phyloP scores from a whole-genome alignment of 2,888 invertebrate species.

The Agapostemon virescens region DNA sequence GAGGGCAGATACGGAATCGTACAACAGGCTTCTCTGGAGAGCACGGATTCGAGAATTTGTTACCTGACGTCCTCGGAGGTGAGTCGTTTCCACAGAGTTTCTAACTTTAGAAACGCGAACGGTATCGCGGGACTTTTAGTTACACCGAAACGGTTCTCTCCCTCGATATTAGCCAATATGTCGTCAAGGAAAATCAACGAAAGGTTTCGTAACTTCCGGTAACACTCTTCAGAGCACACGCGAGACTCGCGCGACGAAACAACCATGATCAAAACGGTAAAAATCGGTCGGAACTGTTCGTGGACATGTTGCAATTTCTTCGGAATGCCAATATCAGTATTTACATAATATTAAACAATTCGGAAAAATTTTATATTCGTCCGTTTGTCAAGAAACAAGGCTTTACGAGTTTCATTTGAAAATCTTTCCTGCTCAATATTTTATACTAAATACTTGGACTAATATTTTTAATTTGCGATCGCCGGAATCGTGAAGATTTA shows the following conservation, averaged over 20 bases:
- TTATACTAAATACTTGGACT: neutral
- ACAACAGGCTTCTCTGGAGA: slow-evolving; percentile 96
- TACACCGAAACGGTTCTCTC: slow-evolving; percentile 28
- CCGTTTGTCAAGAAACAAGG: too few relatives aligned
- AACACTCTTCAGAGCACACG: neutral
- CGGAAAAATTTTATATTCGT: too few relatives aligned
- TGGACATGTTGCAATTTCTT: neutral
- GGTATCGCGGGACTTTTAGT: neutral
- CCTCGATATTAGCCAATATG: slow-evolving; percentile 41
- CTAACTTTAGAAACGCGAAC: slow-evolving; percentile 63
- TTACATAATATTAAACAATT: too few relatives aligned
- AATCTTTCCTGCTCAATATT: too few relatives aligned
- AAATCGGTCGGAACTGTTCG: neutral
- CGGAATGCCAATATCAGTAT: too few relatives aligned
- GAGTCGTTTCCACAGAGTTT: slow-evolving; percentile 81
- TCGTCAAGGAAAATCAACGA: slow-evolving; percentile 4
- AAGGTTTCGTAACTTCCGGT: neutral
- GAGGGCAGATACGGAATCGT: slow-evolving; percentile 93
- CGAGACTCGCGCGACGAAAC: neutral
- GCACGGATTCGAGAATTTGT: slow-evolving; percentile 95
- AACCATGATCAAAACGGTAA: neutral
- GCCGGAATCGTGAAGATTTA: too few relatives aligned
- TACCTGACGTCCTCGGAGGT: slow-evolving; percentile 98
- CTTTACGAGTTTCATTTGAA: too few relatives aligned
- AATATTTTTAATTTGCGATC: too few relatives aligned